Evolutionary conservation across 2,888 invertebrate genomes (phyloP), one percentile per base, ranked within the genome.

Genomic region (Schizaphis graminum): DNA sequence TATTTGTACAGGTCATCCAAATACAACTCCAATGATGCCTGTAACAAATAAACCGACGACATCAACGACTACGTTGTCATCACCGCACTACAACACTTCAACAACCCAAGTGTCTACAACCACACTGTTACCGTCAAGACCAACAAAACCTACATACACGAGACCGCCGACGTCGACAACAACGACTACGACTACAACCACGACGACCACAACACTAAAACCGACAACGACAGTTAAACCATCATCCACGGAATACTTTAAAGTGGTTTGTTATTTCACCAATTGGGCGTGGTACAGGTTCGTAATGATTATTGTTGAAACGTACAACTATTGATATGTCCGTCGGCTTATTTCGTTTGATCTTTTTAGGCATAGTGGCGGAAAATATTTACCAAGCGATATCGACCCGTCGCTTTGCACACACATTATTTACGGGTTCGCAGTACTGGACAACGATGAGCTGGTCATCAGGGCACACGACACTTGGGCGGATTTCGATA

Each of bases 361-460:
- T 95, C 1, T 90, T 92, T 86, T n/a, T 95, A 97, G 98, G 95
- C 98, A 98, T 95, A 97, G 97, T 0, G 96, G 97, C 94, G 98
- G 98, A 44, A 98, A 98, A 96, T 98, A 97, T 95, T 96, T 98
- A 35, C 98, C 98, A 0, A 97, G 97, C 95, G 97, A 98, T 95
- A 98, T 99, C 89, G 98, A 98, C 95, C 97, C 98, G 0, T 97
- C 98, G 89, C 96, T 99, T 16, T 99, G 99, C 95, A 98, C 99
- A 0, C 99, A 99, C 95, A 97, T 99, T 94, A 97, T 99, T 28
- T 99, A 99, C 95, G 98, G 98, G 0, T 99, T 99, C 95, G 99
- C 98, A 0, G 98, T 98, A 4, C 96, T 99, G 21, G 97, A 98
- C 95, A 97, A 97, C 0, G 97, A 97, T 53, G 97, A 97, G 61